Evolutionary conservation across 2,797 vertebrate genomes (phyloP).

Genomic region (Staurois parvus): DNA sequence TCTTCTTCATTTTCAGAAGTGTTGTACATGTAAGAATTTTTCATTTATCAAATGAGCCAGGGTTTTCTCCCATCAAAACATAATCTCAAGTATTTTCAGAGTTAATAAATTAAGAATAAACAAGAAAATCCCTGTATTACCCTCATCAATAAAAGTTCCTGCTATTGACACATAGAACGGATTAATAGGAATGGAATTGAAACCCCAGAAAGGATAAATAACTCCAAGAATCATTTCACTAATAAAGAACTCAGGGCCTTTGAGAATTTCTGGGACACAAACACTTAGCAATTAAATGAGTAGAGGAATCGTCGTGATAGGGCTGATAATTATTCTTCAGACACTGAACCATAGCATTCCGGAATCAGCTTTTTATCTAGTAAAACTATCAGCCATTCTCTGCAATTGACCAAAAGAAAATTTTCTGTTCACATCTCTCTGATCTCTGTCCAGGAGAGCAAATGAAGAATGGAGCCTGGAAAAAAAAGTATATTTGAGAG

Average conservation of each 20-base stretch:
- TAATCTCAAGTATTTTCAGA: conserved; percentile 20
- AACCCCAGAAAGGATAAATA: conserved; percentile 60
- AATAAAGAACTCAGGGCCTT: conserved; percentile 55
- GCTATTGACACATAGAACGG: conserved; percentile 58
- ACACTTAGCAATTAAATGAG: conserved; percentile 62
- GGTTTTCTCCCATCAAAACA: neutral
- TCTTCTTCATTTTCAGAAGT: neutral
- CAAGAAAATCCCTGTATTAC: conserved; percentile 55
- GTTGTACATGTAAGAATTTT: neutral
- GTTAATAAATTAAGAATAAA: conserved; percentile 58
- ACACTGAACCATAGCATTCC: conserved; percentile 10
- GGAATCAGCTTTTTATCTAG: conserved; percentile 39
- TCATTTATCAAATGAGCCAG: neutral
- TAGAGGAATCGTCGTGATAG: conserved; percentile 52
- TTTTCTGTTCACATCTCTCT: neutral
- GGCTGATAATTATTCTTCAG: conserved; percentile 57
- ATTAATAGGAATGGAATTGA: conserved; percentile 59
- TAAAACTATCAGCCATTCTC: conserved; percentile 28
- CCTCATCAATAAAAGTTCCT: conserved; percentile 57
- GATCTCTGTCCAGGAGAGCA: conserved; percentile 32
- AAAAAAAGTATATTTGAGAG: conserved; percentile 22
- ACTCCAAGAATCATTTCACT: conserved; percentile 58
- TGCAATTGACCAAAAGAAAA: conserved; percentile 19
- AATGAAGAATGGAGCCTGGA: conserved; percentile 5
- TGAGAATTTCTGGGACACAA: conserved; percentile 59